Conservation (phyloP, 2,113 vertebrate genomes). For the Lepidiolamprologus cunningtoni region DNA sequence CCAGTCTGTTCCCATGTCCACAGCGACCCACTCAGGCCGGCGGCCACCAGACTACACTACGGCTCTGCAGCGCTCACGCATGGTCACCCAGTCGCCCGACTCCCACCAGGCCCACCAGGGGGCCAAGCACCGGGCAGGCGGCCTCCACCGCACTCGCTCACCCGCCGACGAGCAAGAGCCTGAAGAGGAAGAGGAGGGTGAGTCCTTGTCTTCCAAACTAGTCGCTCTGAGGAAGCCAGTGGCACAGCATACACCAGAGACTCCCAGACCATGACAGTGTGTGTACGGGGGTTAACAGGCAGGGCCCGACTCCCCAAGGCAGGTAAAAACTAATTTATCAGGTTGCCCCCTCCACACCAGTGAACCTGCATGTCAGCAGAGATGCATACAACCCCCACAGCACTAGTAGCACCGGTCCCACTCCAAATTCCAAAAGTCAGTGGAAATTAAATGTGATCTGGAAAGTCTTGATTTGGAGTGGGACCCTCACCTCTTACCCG, state of each 20-base stretch:
- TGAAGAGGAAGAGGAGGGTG: constrained; percentile 86
- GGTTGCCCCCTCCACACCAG: constrained; percentile 31
- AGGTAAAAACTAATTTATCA: constrained; percentile 68
- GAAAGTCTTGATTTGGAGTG: constrained; percentile 17
- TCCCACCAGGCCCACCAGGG: constrained; percentile 66
- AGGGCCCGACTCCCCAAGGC: constrained; percentile 56
- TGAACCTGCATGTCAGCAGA: constrained; percentile 51
- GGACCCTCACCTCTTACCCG: constrained; percentile 30
- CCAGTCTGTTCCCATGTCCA: constrained; percentile 5
- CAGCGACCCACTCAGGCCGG: constrained; percentile 68
- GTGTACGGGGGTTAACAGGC: constrained; percentile 56
- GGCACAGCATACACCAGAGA: constrained; percentile 60
- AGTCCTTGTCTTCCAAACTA: constrained; percentile 78
- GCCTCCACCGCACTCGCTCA: constrained; percentile 49
- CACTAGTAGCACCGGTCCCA: constrained; percentile 2
- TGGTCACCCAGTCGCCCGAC: constrained; percentile 87
- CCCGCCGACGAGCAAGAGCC: constrained; percentile 46
- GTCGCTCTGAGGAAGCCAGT: constrained; percentile 71
- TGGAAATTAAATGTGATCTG: not conserved
- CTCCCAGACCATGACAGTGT: constrained; percentile 65
- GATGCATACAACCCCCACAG: constrained; percentile 15
- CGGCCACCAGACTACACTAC: constrained; percentile 95
- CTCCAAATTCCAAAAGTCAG: not conserved
- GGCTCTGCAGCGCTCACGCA: constrained; percentile 91
- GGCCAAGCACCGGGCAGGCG: constrained; percentile 44